Conservation (phyloP, 2,113 vertebrate genomes). For the Clarias macrocephalus region DNA sequence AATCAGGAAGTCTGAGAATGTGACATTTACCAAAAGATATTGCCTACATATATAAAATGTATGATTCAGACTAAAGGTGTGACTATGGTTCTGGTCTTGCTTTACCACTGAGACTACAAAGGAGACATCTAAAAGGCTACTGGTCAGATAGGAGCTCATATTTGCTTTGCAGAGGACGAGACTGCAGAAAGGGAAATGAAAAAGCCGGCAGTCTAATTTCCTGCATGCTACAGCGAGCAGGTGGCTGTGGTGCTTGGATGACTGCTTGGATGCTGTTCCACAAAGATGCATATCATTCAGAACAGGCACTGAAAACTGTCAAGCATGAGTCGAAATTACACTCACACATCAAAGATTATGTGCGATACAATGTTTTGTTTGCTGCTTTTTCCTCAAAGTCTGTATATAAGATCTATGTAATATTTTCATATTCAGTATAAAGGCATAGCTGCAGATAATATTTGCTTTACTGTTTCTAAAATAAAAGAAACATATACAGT, state of each 20-base stretch:
- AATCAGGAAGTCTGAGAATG: conserved; percentile 59
- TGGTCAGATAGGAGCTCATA: conserved; percentile 63
- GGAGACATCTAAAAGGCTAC: conserved; percentile 69
- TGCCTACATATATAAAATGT: conserved; percentile 68
- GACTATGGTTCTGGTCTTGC: conserved; percentile 69
- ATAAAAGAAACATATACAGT: background rate
- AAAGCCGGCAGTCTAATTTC: conserved; percentile 74
- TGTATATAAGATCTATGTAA: background rate
- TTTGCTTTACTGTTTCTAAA: background rate
- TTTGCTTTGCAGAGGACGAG: conserved; percentile 68
- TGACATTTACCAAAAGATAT: conserved; percentile 64
- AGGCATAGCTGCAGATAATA: background rate
- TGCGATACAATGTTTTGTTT: conserved; percentile 1
- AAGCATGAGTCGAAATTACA: conserved; percentile 69
- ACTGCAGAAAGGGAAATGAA: conserved; percentile 76
- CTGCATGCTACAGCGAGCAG: conserved; percentile 62
- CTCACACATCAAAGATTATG: conserved; percentile 39
- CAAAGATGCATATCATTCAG: conserved; percentile 73
- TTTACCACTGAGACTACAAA: conserved; percentile 60
- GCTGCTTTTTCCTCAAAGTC: background rate
- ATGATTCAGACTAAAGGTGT: conserved; percentile 70
- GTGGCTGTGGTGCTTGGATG: conserved; percentile 14
- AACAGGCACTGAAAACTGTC: conserved; percentile 58
- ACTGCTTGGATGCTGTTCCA: conserved; percentile 35
- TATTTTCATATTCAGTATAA: background rate